phyloP scores from a whole-genome alignment of 1,140 invertebrate species.

The Harlomillsia oculata region DNA sequence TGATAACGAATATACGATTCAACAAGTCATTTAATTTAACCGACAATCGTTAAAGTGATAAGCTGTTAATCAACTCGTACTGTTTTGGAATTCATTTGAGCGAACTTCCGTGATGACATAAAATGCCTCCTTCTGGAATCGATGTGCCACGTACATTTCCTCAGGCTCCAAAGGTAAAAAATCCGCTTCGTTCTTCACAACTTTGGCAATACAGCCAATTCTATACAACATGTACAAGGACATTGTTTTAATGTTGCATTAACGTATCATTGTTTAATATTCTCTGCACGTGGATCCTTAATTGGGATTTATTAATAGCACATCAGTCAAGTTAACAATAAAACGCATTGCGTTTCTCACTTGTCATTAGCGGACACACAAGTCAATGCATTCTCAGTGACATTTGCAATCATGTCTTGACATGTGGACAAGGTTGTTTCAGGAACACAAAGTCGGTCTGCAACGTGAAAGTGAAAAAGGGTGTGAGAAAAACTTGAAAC shows the following conservation, averaged over 20 bases:
- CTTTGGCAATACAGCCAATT: conserved; percentile 61
- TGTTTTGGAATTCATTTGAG: conserved; percentile 44
- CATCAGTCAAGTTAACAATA: not conserved
- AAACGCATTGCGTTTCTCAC: conserved; percentile 3
- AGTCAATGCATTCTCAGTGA: conserved; percentile 1
- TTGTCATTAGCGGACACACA: conserved; percentile 19
- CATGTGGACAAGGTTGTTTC: not conserved
- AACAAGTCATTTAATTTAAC: not conserved
- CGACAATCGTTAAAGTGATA: not conserved
- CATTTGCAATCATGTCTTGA: conserved; percentile 1
- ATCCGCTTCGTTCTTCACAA: conserved; percentile 64
- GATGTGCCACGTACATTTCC: conserved; percentile 69
- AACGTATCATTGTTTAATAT: not conserved
- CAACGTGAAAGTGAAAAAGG: not conserved
- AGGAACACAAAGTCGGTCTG: conserved; percentile 17
- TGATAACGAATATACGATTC: conserved; percentile 35
- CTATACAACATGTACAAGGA: conserved; percentile 40
- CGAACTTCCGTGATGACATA: conserved; percentile 58
- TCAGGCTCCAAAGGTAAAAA: conserved; percentile 68
- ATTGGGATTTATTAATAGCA: not conserved
- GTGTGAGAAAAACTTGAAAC: too few species aligned
- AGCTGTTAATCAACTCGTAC: conserved; percentile 9
- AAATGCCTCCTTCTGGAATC: conserved; percentile 53
- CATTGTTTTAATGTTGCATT: too few species aligned
- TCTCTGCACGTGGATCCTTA: not conserved